Base-by-base conservation (phyloP, 1,140 invertebrate species). In the Dendrolimus punctatus region DNA sequence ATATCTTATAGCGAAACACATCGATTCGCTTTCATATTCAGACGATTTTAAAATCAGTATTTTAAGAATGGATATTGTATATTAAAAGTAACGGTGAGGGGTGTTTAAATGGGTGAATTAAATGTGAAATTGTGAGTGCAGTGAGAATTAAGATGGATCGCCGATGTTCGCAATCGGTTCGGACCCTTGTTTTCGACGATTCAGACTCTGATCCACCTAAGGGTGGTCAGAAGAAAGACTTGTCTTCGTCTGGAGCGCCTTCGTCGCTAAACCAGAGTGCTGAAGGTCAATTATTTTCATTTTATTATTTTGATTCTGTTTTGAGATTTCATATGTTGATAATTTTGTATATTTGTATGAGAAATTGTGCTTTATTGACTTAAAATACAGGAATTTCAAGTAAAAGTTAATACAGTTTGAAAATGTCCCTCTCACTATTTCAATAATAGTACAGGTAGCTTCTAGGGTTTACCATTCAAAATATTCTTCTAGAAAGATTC, bases 111-210 rank as follows among this genome's bases (percentile, higher is more conserved):
- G 79, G 80, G 68, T 72, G 75, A 76, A 79, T 72, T 76, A 73
- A 71, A 70, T 69, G 71, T 80, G 73, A 60, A 63, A 70, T 70
- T 73, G 64, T 77, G 73, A 70, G 73, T 83, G 73, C 70, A 68
- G 76, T 81, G 76, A 75, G 66, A 72, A 64, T 64, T 66, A 73
- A 64, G 66, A 86, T 86, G 80, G 82, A 84, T 80, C 84, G 85
- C 66, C 76, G 82, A 64, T 85, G 83, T 76, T 85, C 85, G 42
- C 84, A 87, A 64, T 87, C 82, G 48, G 85, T 86, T 42, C 70
- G 85, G 76, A 87, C 84, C 66, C 82, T 87, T 55, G 72, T 82
- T 72, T 87, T 87, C 68, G 85, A 87, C 50, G 83, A 84, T 76
- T 83, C 83, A 47, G 82, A 85, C 58, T 76, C 74, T 44, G 83